phyloP scores from a whole-genome alignment of 2,888 invertebrate genomes.

The Ormyrus labotus region DNA sequence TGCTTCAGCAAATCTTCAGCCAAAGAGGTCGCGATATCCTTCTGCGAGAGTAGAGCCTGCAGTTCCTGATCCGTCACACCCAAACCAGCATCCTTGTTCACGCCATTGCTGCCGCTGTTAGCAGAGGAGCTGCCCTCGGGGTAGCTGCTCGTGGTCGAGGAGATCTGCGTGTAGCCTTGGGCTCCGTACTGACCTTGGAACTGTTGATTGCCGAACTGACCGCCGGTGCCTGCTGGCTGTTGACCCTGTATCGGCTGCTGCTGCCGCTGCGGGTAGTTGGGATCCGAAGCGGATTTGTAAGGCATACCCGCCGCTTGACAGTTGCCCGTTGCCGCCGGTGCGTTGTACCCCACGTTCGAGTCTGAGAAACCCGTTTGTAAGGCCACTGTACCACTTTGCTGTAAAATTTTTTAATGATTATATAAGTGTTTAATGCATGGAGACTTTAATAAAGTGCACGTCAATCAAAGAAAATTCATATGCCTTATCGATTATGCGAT shows the following conservation, averaged over 20 bases:
- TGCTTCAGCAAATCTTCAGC: constrained; percentile 93
- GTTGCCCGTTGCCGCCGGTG: constrained; percentile 75
- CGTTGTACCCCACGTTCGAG: constrained; percentile 73
- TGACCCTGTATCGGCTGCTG: constrained; percentile 62
- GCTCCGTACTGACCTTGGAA: constrained; percentile 69
- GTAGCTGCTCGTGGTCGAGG: constrained; percentile 73
- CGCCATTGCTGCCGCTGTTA: constrained; percentile 77
- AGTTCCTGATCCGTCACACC: constrained; percentile 54
- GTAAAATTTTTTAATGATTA: constrained; percentile 60
- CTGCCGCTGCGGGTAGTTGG: constrained; percentile 67
- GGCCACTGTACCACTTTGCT: constrained; percentile 76
- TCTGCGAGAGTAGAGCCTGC: constrained; percentile 81
- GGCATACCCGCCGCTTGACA: constrained; percentile 77
- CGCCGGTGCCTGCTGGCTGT: constrained; percentile 61
- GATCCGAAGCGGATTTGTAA: constrained; percentile 76
- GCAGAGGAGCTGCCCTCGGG: constrained; percentile 72
- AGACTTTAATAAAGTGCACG: no score
- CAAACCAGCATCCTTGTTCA: constrained; percentile 34
- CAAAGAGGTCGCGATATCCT: constrained; percentile 86
- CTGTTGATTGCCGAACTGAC: constrained; percentile 60
- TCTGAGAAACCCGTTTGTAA: constrained; percentile 77
- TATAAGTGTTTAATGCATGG: neutral
- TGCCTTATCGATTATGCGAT: no score
- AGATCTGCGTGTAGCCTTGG: constrained; percentile 75
- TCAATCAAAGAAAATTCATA: no score